phyloP scores from a whole-genome alignment of 2,888 invertebrate genomes.

The Parasteatoda lunata region DNA sequence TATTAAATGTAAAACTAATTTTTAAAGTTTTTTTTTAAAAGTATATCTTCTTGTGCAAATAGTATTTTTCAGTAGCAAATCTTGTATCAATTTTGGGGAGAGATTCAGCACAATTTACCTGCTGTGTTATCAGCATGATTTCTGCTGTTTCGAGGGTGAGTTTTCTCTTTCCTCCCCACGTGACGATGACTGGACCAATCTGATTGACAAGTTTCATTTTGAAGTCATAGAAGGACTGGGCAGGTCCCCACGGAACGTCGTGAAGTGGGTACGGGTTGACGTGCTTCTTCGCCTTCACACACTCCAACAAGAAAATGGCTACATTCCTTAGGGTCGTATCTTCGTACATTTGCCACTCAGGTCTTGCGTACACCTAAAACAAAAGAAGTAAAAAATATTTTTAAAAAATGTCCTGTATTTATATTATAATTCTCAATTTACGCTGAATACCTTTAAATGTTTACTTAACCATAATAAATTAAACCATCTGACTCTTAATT shows the following conservation, averaged over 20 bases:
- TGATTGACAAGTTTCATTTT: constrained; percentile 71
- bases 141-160: constrained; percentile 69
- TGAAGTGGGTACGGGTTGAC: constrained; percentile 70
- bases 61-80: no score
- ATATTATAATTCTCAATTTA: no score
- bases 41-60: no score
- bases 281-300: constrained; percentile 70
- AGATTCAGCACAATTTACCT: constrained; percentile 19
- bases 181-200: constrained; percentile 71
- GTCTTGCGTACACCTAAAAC: constrained; percentile 71
- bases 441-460: no score
- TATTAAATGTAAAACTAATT: no score
- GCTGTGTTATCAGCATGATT: constrained; percentile 70
- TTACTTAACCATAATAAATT: no score
- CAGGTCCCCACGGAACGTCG: constrained; percentile 73
- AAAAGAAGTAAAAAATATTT: no score
- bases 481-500: no score
- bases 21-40: no score
- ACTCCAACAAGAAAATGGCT: constrained; percentile 72
- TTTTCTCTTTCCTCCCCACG: constrained; percentile 72
- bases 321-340: constrained; percentile 71
- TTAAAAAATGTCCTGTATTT: no score
- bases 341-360: constrained; percentile 71
- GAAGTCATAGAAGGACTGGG: constrained; percentile 72
- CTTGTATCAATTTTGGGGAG: no score